Evolutionary conservation across 2,113 vertebrate species (phyloP).

Genomic region (Grammomys dolichurus): DNA sequence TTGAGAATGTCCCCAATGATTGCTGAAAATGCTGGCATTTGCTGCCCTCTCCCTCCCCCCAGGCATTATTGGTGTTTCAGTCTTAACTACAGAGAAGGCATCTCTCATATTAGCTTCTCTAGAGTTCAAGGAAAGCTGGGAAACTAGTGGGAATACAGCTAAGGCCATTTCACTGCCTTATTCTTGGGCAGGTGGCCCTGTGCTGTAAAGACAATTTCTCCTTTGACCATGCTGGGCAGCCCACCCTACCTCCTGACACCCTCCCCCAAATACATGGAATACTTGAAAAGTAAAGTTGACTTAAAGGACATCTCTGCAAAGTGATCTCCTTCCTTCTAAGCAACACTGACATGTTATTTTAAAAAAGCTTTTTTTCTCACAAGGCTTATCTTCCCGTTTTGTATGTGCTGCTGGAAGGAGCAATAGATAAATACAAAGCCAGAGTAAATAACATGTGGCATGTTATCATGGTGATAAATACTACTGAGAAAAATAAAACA

Average conservation of each 20-base stretch:
- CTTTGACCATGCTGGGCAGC: background rate
- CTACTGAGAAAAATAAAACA: conserved; percentile 22
- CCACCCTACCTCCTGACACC: background rate
- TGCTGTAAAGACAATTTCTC: background rate
- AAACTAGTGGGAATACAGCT: background rate
- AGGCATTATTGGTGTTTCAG: background rate
- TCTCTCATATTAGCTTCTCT: background rate
- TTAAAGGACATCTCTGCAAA: background rate
- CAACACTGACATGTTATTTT: background rate
- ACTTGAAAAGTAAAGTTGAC: conserved; percentile 55
- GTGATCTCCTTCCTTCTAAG: conserved; percentile 13
- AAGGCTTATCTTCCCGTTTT: background rate
- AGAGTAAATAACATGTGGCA: conserved; percentile 31
- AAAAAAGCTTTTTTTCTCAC: background rate
- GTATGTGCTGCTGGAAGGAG: background rate
- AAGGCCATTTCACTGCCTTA: background rate
- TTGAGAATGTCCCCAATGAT: background rate
- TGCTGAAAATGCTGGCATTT: conserved; percentile 27
- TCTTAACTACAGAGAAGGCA: background rate
- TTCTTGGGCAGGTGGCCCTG: background rate
- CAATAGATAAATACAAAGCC: conserved; percentile 34
- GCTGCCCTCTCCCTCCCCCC: background rate
- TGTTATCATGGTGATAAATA: background rate
- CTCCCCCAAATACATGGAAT: background rate
- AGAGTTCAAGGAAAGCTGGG: background rate